A percentile compares a stretch with the other conserved stretches of the same genome.
Conservation (phyloP, 2,797 vertebrate genomes). For the Sebastolobus alascanus region DNA sequence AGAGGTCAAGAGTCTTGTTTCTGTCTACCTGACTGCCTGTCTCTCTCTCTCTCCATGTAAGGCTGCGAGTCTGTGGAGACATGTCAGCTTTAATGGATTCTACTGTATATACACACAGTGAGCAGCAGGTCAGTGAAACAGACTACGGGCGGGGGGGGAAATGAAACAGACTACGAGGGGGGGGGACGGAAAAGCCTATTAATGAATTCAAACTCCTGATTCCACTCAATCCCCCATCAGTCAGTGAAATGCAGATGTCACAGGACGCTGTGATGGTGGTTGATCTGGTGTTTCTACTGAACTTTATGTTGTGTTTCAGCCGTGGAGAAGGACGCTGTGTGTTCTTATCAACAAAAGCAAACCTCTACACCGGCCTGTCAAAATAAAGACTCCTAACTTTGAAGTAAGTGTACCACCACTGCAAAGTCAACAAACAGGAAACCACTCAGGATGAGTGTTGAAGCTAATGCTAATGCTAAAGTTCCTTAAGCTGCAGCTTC, state of each 20-base stretch:
- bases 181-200: not conserved
- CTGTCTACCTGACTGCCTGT: conserved; percentile 38
- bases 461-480: too few relatives aligned
- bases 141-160: too few relatives aligned
- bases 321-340: too few relatives aligned
- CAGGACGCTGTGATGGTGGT: too few relatives aligned
- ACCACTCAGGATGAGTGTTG: too few relatives aligned
- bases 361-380: not conserved
- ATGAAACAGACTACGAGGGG: too few relatives aligned
- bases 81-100: conserved; percentile 23
- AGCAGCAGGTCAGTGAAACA: not conserved
- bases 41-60: conserved; percentile 51
- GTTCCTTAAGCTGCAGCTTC: too few relatives aligned
- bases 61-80: conserved; percentile 28
- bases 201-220: conserved; percentile 2
- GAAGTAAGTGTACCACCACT: too few relatives aligned
- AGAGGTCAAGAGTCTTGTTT: conserved; percentile 33
- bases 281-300: not conserved
- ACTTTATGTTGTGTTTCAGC: too few relatives aligned
- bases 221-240: conserved; percentile 3
- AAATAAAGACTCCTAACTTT: not conserved
- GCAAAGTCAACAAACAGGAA: too few relatives aligned
- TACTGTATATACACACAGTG: conserved; percentile 28
- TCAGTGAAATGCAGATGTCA: not conserved
- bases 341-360: not conserved